Conservation (phyloP, 2,113 vertebrate species). For the Muscicapa adusta region DNA sequence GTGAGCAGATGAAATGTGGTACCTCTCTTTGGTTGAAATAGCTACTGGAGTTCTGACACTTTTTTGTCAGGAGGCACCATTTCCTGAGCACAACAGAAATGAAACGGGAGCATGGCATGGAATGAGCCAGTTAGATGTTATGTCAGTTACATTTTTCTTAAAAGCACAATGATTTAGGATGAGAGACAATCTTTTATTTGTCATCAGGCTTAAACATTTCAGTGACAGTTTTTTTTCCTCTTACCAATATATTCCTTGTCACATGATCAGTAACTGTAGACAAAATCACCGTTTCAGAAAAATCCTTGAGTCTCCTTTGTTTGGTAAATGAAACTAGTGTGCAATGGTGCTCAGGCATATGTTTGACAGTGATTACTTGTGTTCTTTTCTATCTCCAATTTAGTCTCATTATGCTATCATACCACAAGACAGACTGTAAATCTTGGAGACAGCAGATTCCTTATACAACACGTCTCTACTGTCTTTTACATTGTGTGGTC, state of each 20-base stretch:
- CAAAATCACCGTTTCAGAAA: not conserved
- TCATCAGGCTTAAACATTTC: not conserved
- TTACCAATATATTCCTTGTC: not conserved
- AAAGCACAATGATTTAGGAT: not conserved
- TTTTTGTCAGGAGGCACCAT: not conserved
- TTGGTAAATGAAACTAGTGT: not conserved
- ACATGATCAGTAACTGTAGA: not conserved
- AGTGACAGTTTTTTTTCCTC: not conserved
- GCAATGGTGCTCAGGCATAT: not conserved
- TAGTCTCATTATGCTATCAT: not conserved
- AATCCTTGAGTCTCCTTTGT: not conserved
- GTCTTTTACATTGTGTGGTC: not conserved
- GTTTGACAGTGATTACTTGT: not conserved
- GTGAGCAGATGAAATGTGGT: not conserved
- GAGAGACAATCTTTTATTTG: not conserved
- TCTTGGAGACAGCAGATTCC: not conserved
- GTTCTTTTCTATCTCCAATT: not conserved
- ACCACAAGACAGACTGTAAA: not conserved
- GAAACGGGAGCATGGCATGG: not conserved
- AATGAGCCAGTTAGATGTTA: not conserved
- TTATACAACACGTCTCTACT: not conserved
- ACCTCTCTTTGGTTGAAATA: not conserved
- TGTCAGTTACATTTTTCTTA: not conserved
- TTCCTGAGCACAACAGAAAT: not conserved
- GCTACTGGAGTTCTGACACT: not conserved